phyloP scores from a whole-genome alignment of 2,113 vertebrate genomes.

The Litocranius walleri region DNA sequence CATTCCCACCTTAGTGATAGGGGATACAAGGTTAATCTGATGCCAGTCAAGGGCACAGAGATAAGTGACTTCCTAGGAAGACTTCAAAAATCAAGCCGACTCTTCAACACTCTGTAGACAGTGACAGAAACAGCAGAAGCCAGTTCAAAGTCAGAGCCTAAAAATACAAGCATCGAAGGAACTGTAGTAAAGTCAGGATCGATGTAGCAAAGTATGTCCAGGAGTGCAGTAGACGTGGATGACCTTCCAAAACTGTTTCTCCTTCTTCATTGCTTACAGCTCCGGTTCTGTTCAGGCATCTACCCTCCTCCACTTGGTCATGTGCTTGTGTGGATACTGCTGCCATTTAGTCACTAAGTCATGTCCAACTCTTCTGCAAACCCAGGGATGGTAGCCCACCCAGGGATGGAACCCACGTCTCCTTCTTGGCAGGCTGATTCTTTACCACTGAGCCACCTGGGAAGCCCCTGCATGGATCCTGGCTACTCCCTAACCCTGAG shows the following conservation, averaged over 20 bases:
- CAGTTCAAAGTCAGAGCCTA: not conserved
- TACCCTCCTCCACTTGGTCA: not conserved
- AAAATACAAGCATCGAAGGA: not conserved
- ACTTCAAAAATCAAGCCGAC: not conserved
- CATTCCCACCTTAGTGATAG: not conserved
- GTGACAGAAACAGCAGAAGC: not conserved
- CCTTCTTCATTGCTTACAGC: not conserved
- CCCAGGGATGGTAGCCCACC: not conserved
- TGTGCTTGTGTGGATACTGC: not conserved
- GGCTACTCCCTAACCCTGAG: not conserved
- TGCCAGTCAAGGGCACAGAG: not conserved
- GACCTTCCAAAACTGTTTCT: not conserved
- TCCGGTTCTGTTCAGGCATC: not conserved
- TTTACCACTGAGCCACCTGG: not conserved
- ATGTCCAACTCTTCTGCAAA: accelerated
- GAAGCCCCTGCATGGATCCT: not conserved
- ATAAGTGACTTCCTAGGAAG: not conserved
- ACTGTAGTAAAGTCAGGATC: not conserved
- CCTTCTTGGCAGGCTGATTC: not conserved
- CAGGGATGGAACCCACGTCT: accelerated
- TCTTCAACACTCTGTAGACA: not conserved
- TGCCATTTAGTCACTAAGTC: not conserved
- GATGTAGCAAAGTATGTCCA: not conserved
- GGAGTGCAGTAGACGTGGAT: not conserved
- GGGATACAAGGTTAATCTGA: not conserved